Base-by-base conservation (phyloP, 2,888 invertebrate genomes). In the Eudemis profundana region DNA sequence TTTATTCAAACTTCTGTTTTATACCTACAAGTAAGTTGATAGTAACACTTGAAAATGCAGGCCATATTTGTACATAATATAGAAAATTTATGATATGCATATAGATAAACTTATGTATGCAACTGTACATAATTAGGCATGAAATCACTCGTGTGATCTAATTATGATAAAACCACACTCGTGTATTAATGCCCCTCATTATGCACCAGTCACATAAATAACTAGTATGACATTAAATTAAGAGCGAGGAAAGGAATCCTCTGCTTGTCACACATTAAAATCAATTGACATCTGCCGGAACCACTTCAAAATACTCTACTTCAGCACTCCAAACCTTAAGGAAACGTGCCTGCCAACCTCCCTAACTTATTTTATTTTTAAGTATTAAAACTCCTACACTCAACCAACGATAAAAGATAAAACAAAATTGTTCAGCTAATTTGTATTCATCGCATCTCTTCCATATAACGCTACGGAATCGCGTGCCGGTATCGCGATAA, bases 391-490 rank as follows among this genome's bases (percentile, higher is more conserved):
- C 44, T 51, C 54, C 54, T 44, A 44, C 64, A 59, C 57, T n/a
- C 50, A 4, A 36, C 47, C 50, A 4, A 36, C 47, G 61, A 64
- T 57, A 74, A 78, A 83, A 82, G 84, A 82, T 80, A 85, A 86
- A 83, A 82, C 81, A 78, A 83, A 84, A 81, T 85, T 86, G 82
- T 82, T 82, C 69, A 71, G 70, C 82, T 86, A 83, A 84, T 90
- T 87, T 70, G 82, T 88, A 90, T 90, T 83, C 90, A 86, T 82
- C 81, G 79, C 79, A 71, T 81, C 87, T 87, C 79, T 71, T 76
- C 78, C 84, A 86, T 89, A 90, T 89, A 86, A 86, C 85, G 83
- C 89, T 74, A 78, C 76, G 79, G 79, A 85, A 87, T 89, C 85
- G 87, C 89, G 86, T 87, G 87, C 84, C 76, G 74, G 77, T 78